These are phyloP conservation scores for Harlomillsia oculata DNA, from an alignment of 1,140 invertebrate genomes.

Conservation along the genomic window DNA sequence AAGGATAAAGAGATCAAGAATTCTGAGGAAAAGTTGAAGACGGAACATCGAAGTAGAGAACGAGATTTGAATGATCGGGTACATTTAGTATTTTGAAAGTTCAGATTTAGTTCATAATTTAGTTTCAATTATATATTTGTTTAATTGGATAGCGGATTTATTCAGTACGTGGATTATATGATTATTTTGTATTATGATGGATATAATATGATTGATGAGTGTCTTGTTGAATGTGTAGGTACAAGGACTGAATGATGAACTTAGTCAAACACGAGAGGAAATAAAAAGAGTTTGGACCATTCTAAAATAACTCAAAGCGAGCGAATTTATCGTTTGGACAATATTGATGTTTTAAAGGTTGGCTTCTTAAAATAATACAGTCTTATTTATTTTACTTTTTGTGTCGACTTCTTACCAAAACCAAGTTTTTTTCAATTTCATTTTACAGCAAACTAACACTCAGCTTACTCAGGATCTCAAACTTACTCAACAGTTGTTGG, in stretches of 20 bases:
- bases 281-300: conserved; percentile 5
- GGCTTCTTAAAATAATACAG: background rate
- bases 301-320: conserved; percentile 8
- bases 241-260: too few relatives aligned
- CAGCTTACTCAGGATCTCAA: conserved; percentile 14
- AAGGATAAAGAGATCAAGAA: conserved; percentile 14
- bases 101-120: background rate
- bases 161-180: too few relatives aligned
- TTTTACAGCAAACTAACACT: conserved; percentile 10
- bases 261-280: conserved; percentile 7
- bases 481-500: conserved; percentile 1
- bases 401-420: too few relatives aligned
- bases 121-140: too few relatives aligned
- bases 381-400: background rate
- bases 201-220: too few relatives aligned
- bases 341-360: conserved; percentile 16
- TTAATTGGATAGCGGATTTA: too few relatives aligned
- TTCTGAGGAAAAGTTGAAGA: conserved; percentile 1
- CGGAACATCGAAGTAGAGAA: conserved; percentile 4
- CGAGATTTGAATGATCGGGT: conserved; percentile 12
- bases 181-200: too few relatives aligned
- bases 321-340: conserved; percentile 4
- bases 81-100: background rate
- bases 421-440: background rate
- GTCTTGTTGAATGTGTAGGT: too few relatives aligned